These are phyloP conservation scores for Hemistola chrysoprasaria DNA, from an alignment of 2,888 invertebrate genomes.

Conservation along the genomic window DNA sequence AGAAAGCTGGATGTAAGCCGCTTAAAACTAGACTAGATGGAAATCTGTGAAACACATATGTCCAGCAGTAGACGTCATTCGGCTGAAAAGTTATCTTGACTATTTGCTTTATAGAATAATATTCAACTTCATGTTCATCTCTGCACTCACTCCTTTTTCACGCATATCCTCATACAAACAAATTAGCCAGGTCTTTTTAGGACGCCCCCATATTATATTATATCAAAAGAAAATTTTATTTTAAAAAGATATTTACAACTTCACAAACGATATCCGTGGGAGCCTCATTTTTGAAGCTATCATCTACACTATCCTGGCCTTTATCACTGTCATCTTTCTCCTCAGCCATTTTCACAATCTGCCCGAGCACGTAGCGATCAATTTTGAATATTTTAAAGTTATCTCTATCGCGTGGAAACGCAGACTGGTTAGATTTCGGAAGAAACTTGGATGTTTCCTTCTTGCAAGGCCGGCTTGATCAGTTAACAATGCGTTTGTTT, in stretches of 20 bases:
- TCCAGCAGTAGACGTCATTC: no score
- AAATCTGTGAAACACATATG: no score
- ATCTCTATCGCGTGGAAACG: conserved; percentile 36
- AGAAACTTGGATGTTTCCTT: conserved; percentile 54
- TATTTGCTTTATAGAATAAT: no score
- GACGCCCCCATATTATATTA: no score
- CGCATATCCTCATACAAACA: no score
- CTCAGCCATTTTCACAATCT: conserved; percentile 46
- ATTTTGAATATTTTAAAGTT: conserved; percentile 26
- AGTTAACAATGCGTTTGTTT: conserved; percentile 14
- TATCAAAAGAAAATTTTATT: neutral
- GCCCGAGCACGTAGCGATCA: conserved; percentile 37
- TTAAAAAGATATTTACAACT: conserved; percentile 42
- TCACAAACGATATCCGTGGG: conserved; percentile 52
- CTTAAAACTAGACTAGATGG: no score
- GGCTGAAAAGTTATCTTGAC: no score
- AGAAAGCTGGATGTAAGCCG: no score
- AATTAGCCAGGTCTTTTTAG: no score
- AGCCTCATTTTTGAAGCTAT: conserved; percentile 45
- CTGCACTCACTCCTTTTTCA: no score
- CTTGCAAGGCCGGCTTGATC: conserved; percentile 45
- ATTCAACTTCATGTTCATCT: no score
- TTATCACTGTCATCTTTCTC: conserved; percentile 38
- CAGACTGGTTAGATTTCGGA: conserved; percentile 39
- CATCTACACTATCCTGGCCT: conserved; percentile 46